Evolutionary conservation across 2,113 vertebrate species (phyloP).

Genomic region (Chunga burmeisteri): DNA sequence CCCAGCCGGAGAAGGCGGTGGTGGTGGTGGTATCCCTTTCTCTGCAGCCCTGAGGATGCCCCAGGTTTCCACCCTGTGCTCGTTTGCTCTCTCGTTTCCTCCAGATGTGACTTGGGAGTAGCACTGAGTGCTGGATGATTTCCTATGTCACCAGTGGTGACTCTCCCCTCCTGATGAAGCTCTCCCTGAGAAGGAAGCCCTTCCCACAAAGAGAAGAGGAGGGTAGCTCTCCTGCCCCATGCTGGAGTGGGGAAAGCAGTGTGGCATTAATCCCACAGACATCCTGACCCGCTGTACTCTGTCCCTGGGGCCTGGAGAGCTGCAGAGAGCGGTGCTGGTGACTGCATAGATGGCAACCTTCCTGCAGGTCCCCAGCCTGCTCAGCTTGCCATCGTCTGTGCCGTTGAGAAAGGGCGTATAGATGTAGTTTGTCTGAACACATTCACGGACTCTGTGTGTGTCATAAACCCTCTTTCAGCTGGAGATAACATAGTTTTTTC

Average conservation of each 20-base stretch:
- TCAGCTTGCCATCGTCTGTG: rapidly evolving
- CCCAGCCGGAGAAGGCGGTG: background rate
- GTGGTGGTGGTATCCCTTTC: background rate
- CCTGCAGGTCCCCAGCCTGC: background rate
- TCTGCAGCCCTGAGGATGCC: background rate
- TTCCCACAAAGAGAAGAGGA: background rate
- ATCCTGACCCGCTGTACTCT: background rate
- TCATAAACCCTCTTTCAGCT: background rate
- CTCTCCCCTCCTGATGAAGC: background rate
- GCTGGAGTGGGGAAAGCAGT: background rate
- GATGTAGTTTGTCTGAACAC: background rate
- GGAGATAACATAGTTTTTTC: background rate
- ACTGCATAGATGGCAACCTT: background rate
- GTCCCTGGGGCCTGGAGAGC: background rate
- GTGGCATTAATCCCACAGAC: background rate
- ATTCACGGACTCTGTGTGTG: background rate
- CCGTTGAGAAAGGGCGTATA: background rate
- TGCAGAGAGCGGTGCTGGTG: background rate
- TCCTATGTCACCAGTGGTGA: background rate
- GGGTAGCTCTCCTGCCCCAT: background rate
- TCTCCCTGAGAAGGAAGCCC: background rate
- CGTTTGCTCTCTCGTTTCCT: background rate
- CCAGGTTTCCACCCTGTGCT: background rate
- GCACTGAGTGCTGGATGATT: background rate
- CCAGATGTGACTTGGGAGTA: background rate